These are phyloP conservation scores for Noctua fimbriata DNA, from an alignment of 2,888 invertebrate species.

Conservation along the genomic window DNA sequence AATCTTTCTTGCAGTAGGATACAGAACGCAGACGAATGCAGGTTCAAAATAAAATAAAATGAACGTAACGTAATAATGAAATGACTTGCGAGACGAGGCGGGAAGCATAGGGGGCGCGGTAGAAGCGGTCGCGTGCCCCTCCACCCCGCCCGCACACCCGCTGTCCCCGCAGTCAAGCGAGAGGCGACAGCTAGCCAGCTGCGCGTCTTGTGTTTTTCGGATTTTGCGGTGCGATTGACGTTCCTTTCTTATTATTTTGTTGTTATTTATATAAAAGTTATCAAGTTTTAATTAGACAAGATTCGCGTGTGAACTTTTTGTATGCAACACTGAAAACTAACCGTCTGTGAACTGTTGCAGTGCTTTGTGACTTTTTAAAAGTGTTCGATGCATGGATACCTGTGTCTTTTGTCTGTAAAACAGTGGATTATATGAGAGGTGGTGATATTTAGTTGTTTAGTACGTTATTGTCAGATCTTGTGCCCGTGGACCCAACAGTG, in stretches of 20 bases:
- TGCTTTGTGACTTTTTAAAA: constrained; percentile 77
- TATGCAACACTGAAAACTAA: constrained; percentile 68
- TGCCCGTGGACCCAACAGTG: constrained; percentile 83
- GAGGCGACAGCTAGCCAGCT: constrained; percentile 86
- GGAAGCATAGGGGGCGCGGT: constrained; percentile 84
- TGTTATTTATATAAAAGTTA: constrained; percentile 78
- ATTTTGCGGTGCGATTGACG: constrained; percentile 87
- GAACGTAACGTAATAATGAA: constrained; percentile 83
- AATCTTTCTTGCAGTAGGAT: constrained; percentile 59
- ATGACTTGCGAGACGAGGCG: constrained; percentile 85
- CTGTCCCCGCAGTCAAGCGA: constrained; percentile 83
- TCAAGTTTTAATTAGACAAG: constrained; percentile 77
- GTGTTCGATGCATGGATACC: constrained; percentile 84
- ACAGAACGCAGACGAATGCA: constrained; percentile 66
- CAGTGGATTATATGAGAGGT: constrained; percentile 85
- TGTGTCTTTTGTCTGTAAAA: constrained; percentile 88
- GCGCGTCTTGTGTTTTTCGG: constrained; percentile 89
- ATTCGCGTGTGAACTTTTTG: constrained; percentile 78
- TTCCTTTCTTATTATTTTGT: constrained; percentile 83
- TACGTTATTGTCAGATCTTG: constrained; percentile 82
- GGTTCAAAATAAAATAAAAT: constrained; percentile 83
- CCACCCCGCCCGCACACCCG: constrained; percentile 75
- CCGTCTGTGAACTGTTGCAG: constrained; percentile 73
- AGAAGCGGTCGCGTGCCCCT: constrained; percentile 77
- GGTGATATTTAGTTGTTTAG: constrained; percentile 81